Evolutionary conservation across 2,113 vertebrate genomes (phyloP).

Genomic region (Barnardius zonarius): DNA sequence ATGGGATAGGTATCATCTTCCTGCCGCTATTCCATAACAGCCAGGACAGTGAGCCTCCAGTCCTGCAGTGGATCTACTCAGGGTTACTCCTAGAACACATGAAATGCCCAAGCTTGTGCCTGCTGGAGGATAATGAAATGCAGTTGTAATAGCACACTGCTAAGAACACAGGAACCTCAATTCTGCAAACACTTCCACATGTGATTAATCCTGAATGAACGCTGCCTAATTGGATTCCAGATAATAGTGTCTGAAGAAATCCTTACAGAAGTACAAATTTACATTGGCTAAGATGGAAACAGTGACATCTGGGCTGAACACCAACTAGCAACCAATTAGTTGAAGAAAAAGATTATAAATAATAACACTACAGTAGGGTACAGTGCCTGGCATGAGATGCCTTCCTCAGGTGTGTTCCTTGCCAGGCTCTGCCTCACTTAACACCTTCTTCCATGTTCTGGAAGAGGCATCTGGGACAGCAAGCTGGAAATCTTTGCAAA

Average conservation of each 20-base stretch:
- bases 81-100: neutral
- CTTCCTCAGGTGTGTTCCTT: neutral
- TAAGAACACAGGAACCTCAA: neutral
- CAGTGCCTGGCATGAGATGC: neutral
- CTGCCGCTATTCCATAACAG: neutral
- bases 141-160: neutral
- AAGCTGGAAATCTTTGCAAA: neutral
- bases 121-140: neutral
- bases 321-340: neutral
- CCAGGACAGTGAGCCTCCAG: neutral
- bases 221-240: constrained; percentile 6
- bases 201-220: neutral
- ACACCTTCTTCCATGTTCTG: neutral
- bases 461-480: neutral
- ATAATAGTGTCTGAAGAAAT: constrained; percentile 11
- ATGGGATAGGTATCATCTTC: neutral
- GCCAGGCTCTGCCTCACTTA: neutral
- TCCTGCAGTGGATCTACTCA: neutral
- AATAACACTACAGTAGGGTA: neutral
- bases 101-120: neutral
- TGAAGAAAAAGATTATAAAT: neutral
- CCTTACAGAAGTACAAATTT: constrained; percentile 39
- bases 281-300: neutral
- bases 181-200: constrained; percentile 3
- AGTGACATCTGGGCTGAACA: constrained; percentile 29